These are phyloP conservation scores for Xerus rutilus DNA, from an alignment of 2,797 vertebrate genomes.

Conservation along the genomic window DNA sequence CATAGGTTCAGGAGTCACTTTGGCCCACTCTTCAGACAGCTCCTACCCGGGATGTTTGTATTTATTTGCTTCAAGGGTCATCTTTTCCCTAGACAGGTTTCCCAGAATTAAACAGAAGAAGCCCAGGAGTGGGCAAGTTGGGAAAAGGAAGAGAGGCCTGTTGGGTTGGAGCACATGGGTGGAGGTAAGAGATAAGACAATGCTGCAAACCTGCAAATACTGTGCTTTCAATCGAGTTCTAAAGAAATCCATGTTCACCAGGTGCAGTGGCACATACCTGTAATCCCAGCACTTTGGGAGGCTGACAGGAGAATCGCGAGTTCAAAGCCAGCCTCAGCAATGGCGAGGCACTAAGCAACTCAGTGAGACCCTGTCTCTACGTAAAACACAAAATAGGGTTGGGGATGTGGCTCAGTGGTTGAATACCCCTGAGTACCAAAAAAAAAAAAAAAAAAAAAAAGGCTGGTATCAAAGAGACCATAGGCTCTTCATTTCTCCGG, in stretches of 20 bases:
- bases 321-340: too few relatives aligned
- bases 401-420: too few relatives aligned
- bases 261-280: too few relatives aligned
- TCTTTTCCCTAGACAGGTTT: constrained; percentile 15
- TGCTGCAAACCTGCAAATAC: background rate
- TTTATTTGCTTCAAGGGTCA: constrained; percentile 1
- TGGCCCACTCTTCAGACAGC: background rate
- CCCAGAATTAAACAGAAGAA: constrained; percentile 59
- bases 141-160: background rate
- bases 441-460: too few relatives aligned
- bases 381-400: too few relatives aligned
- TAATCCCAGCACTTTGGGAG: too few relatives aligned
- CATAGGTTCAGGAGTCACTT: background rate
- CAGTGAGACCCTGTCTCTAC: too few relatives aligned
- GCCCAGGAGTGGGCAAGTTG: background rate
- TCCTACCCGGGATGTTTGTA: background rate
- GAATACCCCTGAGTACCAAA: too few relatives aligned
- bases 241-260: background rate
- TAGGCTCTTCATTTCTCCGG: background rate
- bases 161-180: background rate
- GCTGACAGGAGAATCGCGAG: too few relatives aligned
- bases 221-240: background rate
- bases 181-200: background rate
- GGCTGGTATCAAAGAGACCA: background rate
- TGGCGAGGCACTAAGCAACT: too few relatives aligned